Percentiles rank a stretch among this genome's conserved stretches.
These are phyloP conservation scores for Ovis aries DNA, from an alignment of 2,113 vertebrate genomes.

Conservation along the genomic window ARS-UI_Ramb_v3.0 NC_056055.1:165046501-165047000, in stretches of 20 bases:
- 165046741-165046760: too few relatives aligned
- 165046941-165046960: neutral
- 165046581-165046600: too few relatives aligned
- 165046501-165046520: too few relatives aligned
- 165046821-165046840: neutral
- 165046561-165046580: too few relatives aligned
- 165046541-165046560: too few relatives aligned
- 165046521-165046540: accelerated
- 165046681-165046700: too few relatives aligned
- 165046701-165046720: too few relatives aligned
- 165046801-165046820: neutral
- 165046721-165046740: too few relatives aligned
- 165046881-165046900: neutral
- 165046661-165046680: too few relatives aligned
- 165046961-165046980: neutral
- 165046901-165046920: neutral
- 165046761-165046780: neutral
- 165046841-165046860: neutral
- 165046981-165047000: neutral
- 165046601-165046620: too few relatives aligned
- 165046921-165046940: neutral
- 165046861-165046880: neutral
- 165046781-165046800: neutral
- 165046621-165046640: too few relatives aligned
- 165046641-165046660: too few relatives aligned